phyloP scores from a whole-genome alignment of 1,140 invertebrate genomes.

The Melanaphis sacchari region DNA sequence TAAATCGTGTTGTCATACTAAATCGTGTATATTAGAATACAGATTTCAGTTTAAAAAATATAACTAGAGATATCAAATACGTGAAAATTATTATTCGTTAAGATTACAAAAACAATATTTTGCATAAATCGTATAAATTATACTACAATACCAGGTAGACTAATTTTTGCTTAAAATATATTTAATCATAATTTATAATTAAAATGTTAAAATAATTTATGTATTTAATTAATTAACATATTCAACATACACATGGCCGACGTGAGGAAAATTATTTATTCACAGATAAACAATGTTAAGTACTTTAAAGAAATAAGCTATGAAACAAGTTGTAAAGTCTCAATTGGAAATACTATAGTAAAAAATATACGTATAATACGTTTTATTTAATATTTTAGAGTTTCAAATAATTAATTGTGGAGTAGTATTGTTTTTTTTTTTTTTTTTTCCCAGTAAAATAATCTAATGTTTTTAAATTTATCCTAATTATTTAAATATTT shows the following conservation, averaged over 20 bases:
- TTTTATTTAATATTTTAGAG: neutral
- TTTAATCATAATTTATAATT: too few species aligned
- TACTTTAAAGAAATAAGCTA: neutral
- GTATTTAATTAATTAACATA: neutral
- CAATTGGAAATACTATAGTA: neutral
- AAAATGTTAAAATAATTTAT: neutral
- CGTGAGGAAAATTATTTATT: neutral
- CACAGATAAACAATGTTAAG: neutral
- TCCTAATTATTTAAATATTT: too few species aligned
- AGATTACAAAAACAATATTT: neutral
- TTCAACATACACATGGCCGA: neutral
- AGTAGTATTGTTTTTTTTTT: neutral
- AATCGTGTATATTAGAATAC: neutral
- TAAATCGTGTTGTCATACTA: neutral
- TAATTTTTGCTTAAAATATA: neutral
- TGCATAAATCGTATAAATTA: neutral
- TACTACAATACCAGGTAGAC: neutral
- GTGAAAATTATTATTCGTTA: neutral
- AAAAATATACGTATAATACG: neutral
- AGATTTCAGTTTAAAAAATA: neutral
- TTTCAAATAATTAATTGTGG: neutral
- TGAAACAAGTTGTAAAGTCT: neutral
- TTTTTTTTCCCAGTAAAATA: too few species aligned
- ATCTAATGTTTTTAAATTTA: too few species aligned
- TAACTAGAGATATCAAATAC: neutral